Evolutionary conservation across 2,888 invertebrate species (phyloP), one percentile per base, ranked within the genome.

Genomic region (Calliphora vomitoria): DNA sequence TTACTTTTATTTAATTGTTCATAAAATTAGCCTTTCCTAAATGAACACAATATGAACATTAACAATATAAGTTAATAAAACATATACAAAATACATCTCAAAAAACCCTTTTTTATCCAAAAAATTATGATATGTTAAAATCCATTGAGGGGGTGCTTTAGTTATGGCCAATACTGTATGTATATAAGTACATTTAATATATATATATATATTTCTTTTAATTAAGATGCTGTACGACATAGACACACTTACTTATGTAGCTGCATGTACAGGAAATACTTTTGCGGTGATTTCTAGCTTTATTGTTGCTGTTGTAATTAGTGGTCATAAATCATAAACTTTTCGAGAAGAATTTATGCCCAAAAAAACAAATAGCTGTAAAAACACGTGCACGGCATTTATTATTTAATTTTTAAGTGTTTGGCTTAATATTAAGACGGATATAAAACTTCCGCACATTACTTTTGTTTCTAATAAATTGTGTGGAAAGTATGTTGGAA

Each of bases 401-500:
- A 50, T 50, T 69, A 50, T 15, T 8, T 47, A 50, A 15, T 44
- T 15, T n/a, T 50, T 15, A 50, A 69, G 50, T 50, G 15, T 31
- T 50, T 31, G 31, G 35, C 31, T 31, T 62, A 31, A 35, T 3
- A 31, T n/a, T n/a, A 35, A 62, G 35, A 35, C 6, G 62, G 8
- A 31, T 35, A n/a, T 35, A 62, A 62, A 62, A 25, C 60, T 62
- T 62, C 31, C 35, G 35, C n/a, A n/a, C 62, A 35, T 35, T 35
- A 62, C 35, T 62, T 62, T n/a, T 13, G 15, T n/a, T 62, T 8
- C n/a, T 2, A 62, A 31, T 31, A 1, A 62, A 35, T 35, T 62
- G 6, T 11, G 62, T 0, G 8, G 15, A 8, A 62, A 35, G 35
- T 13, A 5, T 11, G 11, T 58, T 6, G 11, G 3, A 13, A 13